Evolutionary conservation across 2,113 vertebrate species (phyloP).

Genomic region (Pipra filicauda): DNA sequence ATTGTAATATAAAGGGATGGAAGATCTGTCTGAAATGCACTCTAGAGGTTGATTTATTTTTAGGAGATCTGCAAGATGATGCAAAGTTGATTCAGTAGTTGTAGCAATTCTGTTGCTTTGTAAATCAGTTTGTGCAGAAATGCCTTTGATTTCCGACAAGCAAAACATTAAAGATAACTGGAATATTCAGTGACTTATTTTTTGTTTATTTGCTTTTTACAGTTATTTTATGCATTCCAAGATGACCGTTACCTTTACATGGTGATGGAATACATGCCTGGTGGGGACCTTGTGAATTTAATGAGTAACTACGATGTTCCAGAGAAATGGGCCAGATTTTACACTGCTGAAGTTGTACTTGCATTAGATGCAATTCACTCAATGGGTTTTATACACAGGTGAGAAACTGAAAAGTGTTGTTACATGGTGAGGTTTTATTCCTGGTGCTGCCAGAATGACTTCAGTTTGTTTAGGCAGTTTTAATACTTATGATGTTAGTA

Average conservation of each 20-base stretch:
- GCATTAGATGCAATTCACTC: conserved; percentile 97
- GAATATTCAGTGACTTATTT: neutral
- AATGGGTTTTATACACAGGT: conserved; percentile 99
- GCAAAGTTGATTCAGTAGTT: neutral
- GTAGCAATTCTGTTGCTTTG: neutral
- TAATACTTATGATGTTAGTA: neutral
- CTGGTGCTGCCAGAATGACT: neutral
- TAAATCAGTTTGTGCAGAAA: neutral
- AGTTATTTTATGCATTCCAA: conserved; percentile 99
- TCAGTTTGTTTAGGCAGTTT: neutral
- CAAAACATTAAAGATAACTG: neutral
- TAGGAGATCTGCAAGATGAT: neutral
- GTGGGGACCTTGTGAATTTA: conserved; percentile 96
- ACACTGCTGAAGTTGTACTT: conserved; percentile 97
- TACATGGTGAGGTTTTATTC: neutral
- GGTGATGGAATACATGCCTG: conserved; percentile 99
- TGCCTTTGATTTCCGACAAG: neutral
- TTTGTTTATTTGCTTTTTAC: conserved; percentile 23
- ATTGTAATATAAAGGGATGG: neutral
- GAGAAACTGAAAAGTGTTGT: conserved; percentile 5
- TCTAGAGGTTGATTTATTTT: neutral
- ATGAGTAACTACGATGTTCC: conserved; percentile 99
- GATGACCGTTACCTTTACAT: conserved; percentile 98
- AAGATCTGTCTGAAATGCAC: neutral
- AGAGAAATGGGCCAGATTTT: conserved; percentile 98